Evolutionary conservation across 2,888 invertebrate species (phyloP).

Genomic region (Lapara coniferarum): DNA sequence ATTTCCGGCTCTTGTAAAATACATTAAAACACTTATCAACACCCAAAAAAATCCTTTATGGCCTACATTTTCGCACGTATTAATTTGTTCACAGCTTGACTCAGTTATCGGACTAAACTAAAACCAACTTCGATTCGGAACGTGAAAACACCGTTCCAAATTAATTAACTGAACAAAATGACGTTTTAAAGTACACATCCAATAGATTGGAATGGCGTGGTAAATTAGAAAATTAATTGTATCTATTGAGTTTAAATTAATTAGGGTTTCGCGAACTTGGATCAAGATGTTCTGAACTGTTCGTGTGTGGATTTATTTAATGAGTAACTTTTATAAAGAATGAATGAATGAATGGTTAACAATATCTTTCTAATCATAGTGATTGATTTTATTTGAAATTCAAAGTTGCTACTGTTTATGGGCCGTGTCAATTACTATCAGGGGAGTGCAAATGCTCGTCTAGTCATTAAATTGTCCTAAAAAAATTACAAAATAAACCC

Average conservation of each 20-base stretch:
- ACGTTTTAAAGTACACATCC: constrained; percentile 25
- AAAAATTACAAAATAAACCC: too few species aligned
- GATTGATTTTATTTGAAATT: too few species aligned
- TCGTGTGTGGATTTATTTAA: not conserved
- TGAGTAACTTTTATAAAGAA: too few species aligned
- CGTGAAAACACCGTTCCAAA: constrained; percentile 12
- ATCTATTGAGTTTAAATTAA: constrained; percentile 52
- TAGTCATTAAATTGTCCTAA: too few species aligned
- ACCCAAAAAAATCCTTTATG: not conserved
- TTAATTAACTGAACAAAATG: constrained; percentile 38
- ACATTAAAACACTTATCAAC: not conserved
- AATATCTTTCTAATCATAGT: too few species aligned
- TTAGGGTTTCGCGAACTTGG: constrained; percentile 39
- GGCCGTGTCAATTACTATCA: too few species aligned
- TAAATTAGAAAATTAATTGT: constrained; percentile 51
- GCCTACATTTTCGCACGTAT: constrained; percentile 4
- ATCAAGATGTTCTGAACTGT: not conserved
- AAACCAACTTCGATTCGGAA: constrained; percentile 8
- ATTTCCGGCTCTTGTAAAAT: too few species aligned
- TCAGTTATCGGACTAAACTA: constrained; percentile 1
- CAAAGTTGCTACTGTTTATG: too few species aligned
- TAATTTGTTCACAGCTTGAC: constrained; percentile 13
- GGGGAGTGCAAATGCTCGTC: too few species aligned
- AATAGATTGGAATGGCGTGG: constrained; percentile 33
- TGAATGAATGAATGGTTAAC: too few species aligned